phyloP scores from a whole-genome alignment of 2,888 invertebrate species.

The Timandra comae region DNA sequence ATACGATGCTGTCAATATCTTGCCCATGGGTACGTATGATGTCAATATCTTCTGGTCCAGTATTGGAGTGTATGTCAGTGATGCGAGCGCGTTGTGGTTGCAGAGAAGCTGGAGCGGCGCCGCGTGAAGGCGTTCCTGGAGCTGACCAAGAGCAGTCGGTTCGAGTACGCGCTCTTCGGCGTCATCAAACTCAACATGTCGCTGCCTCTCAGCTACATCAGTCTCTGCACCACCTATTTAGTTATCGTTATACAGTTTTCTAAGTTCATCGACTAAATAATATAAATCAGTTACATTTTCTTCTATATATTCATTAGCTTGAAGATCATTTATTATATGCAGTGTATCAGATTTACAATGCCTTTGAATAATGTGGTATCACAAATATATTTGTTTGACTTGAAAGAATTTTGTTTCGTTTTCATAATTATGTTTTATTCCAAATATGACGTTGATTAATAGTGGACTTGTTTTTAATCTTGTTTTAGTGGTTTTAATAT shows the following conservation, averaged over 20 bases:
- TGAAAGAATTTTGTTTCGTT: too few species aligned
- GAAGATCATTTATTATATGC: too few species aligned
- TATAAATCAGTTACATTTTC: too few species aligned
- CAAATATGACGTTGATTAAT: too few species aligned
- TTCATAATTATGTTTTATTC: too few species aligned
- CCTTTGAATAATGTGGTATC: too few species aligned
- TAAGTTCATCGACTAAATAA: conserved; percentile 59
- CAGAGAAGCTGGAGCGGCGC: conserved; percentile 51
- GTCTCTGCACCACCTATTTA: conserved; percentile 57
- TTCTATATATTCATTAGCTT: too few species aligned
- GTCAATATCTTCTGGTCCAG: background rate
- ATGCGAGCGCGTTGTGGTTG: conserved; percentile 23
- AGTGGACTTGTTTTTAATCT: too few species aligned
- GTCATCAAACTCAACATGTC: conserved; percentile 59
- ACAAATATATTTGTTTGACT: too few species aligned
- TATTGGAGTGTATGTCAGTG: background rate
- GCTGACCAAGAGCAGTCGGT: conserved; percentile 50
- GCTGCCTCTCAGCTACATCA: conserved; percentile 53
- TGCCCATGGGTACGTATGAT: conserved; percentile 33
- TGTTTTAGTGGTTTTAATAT: too few species aligned
- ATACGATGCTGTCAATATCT: conserved; percentile 49
- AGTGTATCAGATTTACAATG: too few species aligned
- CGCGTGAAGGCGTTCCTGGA: conserved; percentile 56
- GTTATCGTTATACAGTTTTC: conserved; percentile 63
- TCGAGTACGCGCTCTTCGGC: conserved; percentile 51